phyloP scores from a whole-genome alignment of 2,113 vertebrate species.

The Phrynosoma blainvillii region DNA sequence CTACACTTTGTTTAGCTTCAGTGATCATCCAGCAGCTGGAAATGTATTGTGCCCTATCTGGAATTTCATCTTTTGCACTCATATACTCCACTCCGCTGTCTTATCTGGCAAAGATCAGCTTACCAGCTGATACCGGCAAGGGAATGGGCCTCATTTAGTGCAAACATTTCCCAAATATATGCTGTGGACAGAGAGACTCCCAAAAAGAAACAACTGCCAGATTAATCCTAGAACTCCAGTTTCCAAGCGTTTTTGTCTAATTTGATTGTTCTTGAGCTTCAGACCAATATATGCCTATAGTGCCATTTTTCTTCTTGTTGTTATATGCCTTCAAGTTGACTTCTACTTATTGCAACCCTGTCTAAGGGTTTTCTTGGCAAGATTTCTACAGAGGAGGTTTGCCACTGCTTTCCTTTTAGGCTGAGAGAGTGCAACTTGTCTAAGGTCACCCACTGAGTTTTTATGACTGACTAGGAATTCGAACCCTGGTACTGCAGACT shows the following conservation, averaged over 20 bases:
- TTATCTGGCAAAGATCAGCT: not conserved
- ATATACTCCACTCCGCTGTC: accelerated
- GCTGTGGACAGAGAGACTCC: not conserved
- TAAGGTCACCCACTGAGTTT: no score
- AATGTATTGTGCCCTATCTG: not conserved
- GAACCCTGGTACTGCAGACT: no score
- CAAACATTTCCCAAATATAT: accelerated
- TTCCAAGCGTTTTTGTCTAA: not conserved
- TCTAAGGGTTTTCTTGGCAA: no score
- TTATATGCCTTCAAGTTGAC: not conserved
- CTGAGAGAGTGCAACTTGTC: no score
- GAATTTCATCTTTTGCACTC: not conserved
- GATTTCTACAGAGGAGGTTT: no score
- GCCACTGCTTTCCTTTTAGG: no score
- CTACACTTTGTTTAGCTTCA: not conserved
- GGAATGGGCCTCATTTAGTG: not conserved
- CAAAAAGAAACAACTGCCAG: not conserved
- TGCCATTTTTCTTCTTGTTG: not conserved
- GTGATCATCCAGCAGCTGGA: not conserved
- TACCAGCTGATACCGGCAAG: not conserved
- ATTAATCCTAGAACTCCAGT: not conserved
- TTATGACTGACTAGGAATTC: no score
- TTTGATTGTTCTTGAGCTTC: conserved; percentile 1
- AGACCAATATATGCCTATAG: not conserved
- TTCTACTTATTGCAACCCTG: no score